Evolutionary conservation across 2,113 vertebrate species (phyloP), one percentile per base, ranked within the genome.

Genomic region (Apeltes quadracus): DNA sequence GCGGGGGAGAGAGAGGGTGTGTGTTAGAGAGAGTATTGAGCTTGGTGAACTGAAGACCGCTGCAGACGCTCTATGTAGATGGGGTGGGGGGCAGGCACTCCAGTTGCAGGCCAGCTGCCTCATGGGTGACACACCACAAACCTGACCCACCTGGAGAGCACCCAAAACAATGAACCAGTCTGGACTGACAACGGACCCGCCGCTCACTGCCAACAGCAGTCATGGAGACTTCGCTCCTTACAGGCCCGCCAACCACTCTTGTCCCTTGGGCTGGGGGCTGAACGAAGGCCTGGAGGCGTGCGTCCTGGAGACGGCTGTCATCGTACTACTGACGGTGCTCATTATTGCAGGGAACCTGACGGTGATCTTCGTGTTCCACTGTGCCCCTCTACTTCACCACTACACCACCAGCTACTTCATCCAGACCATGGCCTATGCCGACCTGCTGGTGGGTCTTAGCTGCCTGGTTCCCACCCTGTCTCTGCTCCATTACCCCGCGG

Each of bases 351-450:
- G 98, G 51, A 99, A 99, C 88, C 90, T 99, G 82, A 99, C 96
- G 0, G 98, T 99, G 78, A 97, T 99, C 81, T 97, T 98, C 80
- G 98, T 99, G 76, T 99, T 99, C 87, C 98, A 99, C 83, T 99
- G 97, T 74, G 97, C 97, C 64, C 97, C 98, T 0, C 92, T 99
- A 29, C 90, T 99, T 53, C 98, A 99, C 78, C 97, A 99, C 89
- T 98, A 98, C 76, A 99, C 96, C 74, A 98, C 98, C 78, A 99
- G 97, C 92, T 99, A 96, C 78, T 99, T 99, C 87, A 98, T 99
- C 88, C 98, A 98, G 93, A 99, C 97, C 23, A 99, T 99, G 97
- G 98, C 98, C 44, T 99, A 99, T 50, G 98, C 98, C 5, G 98
- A 99, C 86, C 93, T 99, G 59, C 94, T 98, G 84, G 98, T 99